Base-by-base conservation (phyloP, 2,797 vertebrate species). In the Phoxinus dragarum region DNA sequence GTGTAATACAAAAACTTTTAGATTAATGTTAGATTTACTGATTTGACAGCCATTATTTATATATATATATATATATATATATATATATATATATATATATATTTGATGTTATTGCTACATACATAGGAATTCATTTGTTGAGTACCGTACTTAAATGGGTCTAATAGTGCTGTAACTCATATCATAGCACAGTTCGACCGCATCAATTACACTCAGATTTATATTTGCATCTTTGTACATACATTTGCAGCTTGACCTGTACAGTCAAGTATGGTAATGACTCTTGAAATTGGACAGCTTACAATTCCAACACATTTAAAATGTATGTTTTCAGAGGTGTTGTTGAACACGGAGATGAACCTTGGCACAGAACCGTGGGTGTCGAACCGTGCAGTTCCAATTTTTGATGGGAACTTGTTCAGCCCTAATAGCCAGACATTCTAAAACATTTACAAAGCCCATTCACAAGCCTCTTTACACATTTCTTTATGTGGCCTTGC, bases 371-470 rank as follows among this genome's bases (percentile, higher is more conserved):
- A 78, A n/a, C 23, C 12, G 36, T 71, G 66, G 52, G 74, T 54
- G 47, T 36, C 47, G 17, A 77, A 56, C 73, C 61, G 31, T 68
- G 27, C 23, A 34, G 67, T 71, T 77, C 34, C 47, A 54, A 42
- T 69, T 84, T 59, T 61, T 67, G 19, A 83, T 36, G 23, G 59
- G 31, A 66, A 67, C 42, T 6, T 27, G 52, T 66, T 52, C 64
- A 84, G 61, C 47, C n/a, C 74, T 77, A 78, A 84, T 59, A 84
- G 64, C 64, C 49, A 77, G 64, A 31, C 64, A 67, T 84, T 34
- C 38, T 78, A 11, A 84, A 79, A 79, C 75, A 87, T 84, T 87
- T 66, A 67, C 47, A 71, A 87, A 66, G 36, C 56, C 38, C 14
- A 76, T 75, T 84, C 49, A 78, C 66, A 59, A 59, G 19, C 66